Evolutionary conservation across 1,140 invertebrate genomes (phyloP), one percentile per base, ranked within the genome.

Genomic region (Dufourea novaeangliae): DNA sequence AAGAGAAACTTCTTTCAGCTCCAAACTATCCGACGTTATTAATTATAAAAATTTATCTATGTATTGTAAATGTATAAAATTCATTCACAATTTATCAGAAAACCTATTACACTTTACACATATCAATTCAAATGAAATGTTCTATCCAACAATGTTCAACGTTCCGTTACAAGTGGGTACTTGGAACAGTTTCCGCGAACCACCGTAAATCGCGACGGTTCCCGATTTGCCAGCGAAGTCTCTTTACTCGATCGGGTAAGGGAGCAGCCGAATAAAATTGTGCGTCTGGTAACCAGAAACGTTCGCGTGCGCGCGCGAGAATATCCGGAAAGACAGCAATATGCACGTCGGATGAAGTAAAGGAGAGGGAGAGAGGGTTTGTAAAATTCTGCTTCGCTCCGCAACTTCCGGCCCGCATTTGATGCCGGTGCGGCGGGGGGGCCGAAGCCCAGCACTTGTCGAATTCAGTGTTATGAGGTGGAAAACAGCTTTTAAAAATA

Each of bases 401-500:
- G 81, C 81, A 56, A 64, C 52, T 78, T 78, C 67, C 46, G 57
- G 50, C 17, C 34, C 59, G 80, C 68, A 39, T 78, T 83, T 59
- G 72, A 83, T 67, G 37, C 46, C 66, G 34, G 50, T 14, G 27
- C 10, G 34, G 10, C 4, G 34, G 34, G 2, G 50, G 39, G 63
- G 52, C 63, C 32, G 34, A 73, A 62, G 37, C 79, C n/a, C 61
- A 44, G 56, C 62, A 73, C 71, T 83, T 81, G 74, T 83, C 80
- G 80, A 71, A 83, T 73, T 82, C 76, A 50, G 68, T 17, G 74
- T 73, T 82, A 78, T 62, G 74, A 83, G 74, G 80, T 83, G 74
- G 74, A 83, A 82, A 83, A 78, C 76, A 68, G 68, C 39, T 82
- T 83, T 68, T 78, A 82, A 83, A 82, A 83, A 73, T 77, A 64